Evolutionary conservation across 2,797 vertebrate species (phyloP).

Genomic region (Rhodeus uyekii): DNA sequence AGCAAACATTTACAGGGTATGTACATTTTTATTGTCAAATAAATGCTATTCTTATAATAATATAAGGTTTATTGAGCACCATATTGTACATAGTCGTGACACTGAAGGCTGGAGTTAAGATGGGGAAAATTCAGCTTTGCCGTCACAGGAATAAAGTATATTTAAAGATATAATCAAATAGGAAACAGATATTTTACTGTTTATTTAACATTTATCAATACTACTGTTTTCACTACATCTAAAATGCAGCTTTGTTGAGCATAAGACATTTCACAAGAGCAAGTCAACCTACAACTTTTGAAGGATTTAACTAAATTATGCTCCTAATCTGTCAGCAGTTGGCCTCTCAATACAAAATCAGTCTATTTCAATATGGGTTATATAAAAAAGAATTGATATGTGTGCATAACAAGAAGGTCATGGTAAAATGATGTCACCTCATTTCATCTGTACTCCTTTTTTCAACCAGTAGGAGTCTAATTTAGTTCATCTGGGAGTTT

Average conservation of each 20-base stretch:
- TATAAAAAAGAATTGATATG: constrained; percentile 23
- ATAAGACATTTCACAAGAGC: not conserved
- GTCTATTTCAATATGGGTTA: constrained; percentile 29
- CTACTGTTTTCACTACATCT: not conserved
- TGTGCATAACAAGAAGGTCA: constrained; percentile 31
- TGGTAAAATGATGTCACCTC: constrained; percentile 38
- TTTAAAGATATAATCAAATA: not conserved
- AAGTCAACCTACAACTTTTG: not conserved
- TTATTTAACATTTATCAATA: not conserved
- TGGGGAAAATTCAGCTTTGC: not conserved
- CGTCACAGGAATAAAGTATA: not conserved
- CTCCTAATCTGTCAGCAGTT: constrained; percentile 22
- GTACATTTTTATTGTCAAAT: too few relatives aligned
- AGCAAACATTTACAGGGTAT: too few relatives aligned
- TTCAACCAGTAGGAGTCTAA: constrained; percentile 31
- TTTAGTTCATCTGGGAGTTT: constrained; percentile 35
- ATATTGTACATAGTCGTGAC: not conserved
- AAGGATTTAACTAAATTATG: not conserved
- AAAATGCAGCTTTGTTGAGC: too few relatives aligned
- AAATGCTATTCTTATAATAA: not conserved
- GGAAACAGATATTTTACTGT: not conserved
- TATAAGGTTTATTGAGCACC: not conserved
- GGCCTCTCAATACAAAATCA: constrained; percentile 17
- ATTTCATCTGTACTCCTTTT: constrained; percentile 31
- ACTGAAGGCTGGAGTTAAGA: not conserved